A percentile compares a stretch with the other conserved stretches of the same genome.
Conservation (phyloP, 1,140 invertebrate genomes). For the Leucophenga varia region DNA sequence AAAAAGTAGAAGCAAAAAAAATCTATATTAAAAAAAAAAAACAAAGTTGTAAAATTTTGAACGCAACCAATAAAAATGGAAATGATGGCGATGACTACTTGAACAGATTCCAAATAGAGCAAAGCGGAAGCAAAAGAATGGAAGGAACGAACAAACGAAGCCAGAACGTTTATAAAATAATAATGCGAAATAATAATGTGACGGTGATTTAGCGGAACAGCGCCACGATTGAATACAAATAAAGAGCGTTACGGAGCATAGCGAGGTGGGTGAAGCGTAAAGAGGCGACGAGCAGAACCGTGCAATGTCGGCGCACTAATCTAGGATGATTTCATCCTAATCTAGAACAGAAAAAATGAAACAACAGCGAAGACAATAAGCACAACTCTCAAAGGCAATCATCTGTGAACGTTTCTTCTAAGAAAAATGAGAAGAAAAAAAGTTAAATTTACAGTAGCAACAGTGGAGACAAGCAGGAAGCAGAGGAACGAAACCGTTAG, state of each 20-base stretch:
- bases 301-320: conserved; percentile 34
- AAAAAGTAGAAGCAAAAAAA: neutral
- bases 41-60: conserved; percentile 34
- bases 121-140: conserved; percentile 25
- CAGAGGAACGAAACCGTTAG: too few species aligned
- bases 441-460: too few species aligned
- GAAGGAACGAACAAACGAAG: too few species aligned
- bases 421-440: too few species aligned
- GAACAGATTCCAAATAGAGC: too few species aligned
- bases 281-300: conserved; percentile 5
- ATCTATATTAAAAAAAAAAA: conserved; percentile 1
- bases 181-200: conserved; percentile 55
- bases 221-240: conserved; percentile 55
- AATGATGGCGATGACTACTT: conserved; percentile 30
- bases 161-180: conserved; percentile 55
- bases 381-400: conserved; percentile 17
- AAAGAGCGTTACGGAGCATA: conserved; percentile 28
- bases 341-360: conserved; percentile 38
- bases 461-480: too few species aligned
- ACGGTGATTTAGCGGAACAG: conserved; percentile 54
- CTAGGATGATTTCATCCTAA: conserved; percentile 52
- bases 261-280: neutral
- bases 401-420: too few species aligned
- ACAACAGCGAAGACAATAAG: conserved; percentile 3
- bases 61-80: conserved; percentile 54